These are phyloP conservation scores for Drosophila paranaensis DNA, from an alignment of 2,888 invertebrate species.

Conservation along the genomic window DNA sequence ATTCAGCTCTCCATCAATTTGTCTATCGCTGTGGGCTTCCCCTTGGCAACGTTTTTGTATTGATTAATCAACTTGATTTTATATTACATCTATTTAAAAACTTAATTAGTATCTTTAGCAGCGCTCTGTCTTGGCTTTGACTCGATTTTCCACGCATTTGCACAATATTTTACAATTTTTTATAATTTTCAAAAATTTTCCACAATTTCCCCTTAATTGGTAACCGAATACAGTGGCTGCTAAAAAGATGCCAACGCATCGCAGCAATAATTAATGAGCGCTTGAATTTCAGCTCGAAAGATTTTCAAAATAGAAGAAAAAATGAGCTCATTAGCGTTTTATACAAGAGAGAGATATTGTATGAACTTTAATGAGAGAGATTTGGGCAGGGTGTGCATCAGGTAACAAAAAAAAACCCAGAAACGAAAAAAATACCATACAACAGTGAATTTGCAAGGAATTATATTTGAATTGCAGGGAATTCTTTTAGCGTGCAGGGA, in stretches of 20 bases:
- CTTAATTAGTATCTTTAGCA: conserved; percentile 32
- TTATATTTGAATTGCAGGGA: conserved; percentile 4
- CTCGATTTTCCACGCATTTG: not conserved
- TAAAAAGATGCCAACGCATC: conserved; percentile 14
- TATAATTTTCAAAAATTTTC: not conserved
- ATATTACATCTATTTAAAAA: not conserved
- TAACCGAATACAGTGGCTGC: conserved; percentile 45
- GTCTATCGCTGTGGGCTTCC: not conserved
- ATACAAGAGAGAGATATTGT: not conserved
- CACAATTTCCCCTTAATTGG: conserved; percentile 60
- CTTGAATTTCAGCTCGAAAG: conserved; percentile 10
- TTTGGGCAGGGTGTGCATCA: conserved; percentile 19
- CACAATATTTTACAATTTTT: no score
- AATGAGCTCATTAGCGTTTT: conserved; percentile 36
- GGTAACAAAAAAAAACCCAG: conserved; percentile 9
- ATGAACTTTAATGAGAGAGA: not conserved
- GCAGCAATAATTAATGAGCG: conserved; percentile 11
- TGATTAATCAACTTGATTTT: no score
- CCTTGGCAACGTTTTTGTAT: not conserved
- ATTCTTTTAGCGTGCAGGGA: conserved; percentile 16
- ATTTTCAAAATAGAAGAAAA: conserved; percentile 10
- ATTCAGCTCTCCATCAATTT: not conserved
- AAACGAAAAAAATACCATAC: not conserved
- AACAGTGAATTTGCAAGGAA: not conserved
- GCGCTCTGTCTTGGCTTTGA: not conserved